phyloP scores from a whole-genome alignment of 2,797 vertebrate species.

The Lutjanus campechanus region DNA sequence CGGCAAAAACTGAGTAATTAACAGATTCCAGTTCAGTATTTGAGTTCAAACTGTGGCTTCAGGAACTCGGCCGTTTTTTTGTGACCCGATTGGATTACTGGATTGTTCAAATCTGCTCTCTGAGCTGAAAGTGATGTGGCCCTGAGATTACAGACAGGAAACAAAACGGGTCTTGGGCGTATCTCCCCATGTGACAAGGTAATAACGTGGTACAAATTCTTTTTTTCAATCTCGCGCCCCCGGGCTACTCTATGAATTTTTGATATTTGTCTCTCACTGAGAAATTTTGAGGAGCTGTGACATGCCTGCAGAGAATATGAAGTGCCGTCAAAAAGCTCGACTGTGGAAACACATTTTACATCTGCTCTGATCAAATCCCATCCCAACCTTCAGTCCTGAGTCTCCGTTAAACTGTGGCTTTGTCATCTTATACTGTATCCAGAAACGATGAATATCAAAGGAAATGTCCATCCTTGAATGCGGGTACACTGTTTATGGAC shows the following conservation, averaged over 20 bases:
- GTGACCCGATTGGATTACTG: conserved; percentile 48
- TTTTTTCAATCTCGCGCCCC: conserved; percentile 37
- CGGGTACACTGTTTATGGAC: background rate
- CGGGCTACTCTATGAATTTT: conserved; percentile 63
- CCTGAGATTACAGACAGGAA: conserved; percentile 55
- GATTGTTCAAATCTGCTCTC: conserved; percentile 41
- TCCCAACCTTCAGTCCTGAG: conserved; percentile 12
- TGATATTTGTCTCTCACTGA: conserved; percentile 64
- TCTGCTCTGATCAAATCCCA: conserved; percentile 48
- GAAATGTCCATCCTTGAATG: background rate
- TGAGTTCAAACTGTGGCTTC: conserved; percentile 13
- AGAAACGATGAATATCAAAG: background rate
- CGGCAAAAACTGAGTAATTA: background rate
- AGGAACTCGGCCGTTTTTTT: conserved; percentile 7
- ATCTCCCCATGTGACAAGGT: conserved; percentile 54
- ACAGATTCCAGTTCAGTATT: background rate
- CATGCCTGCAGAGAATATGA: conserved; percentile 54
- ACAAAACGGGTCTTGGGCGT: conserved; percentile 39
- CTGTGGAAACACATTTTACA: conserved; percentile 38
- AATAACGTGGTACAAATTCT: conserved; percentile 41
- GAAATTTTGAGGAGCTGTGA: conserved; percentile 56
- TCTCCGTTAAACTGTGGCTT: conserved; percentile 27
- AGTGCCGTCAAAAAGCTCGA: conserved; percentile 30
- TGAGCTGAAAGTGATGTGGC: conserved; percentile 38
- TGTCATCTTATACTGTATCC: background rate